Base-by-base conservation (phyloP, 2,797 vertebrate species). In the Setipinna tenuifilis region DNA sequence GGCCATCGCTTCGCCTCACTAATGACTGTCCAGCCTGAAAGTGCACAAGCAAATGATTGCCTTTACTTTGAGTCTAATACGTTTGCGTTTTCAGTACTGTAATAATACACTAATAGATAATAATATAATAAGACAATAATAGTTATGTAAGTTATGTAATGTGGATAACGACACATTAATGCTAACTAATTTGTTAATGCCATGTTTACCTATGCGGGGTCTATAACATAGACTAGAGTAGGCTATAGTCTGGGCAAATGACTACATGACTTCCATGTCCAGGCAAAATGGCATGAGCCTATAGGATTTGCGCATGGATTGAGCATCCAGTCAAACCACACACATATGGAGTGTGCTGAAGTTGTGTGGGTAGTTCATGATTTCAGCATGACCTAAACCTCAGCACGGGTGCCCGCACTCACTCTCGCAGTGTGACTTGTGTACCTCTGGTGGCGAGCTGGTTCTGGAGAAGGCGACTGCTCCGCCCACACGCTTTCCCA, bases 401-500 rank as follows among this genome's bases (percentile, higher is more conserved):
- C 31, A 0, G 68, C 28, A 44, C 35, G 31, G 35, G 31, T 54
- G 71, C 21, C 19, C 71, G 31, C 14, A 44, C 71, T 78, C 71
- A 16, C 14, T 21, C 71, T 78, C 16, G 6, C 25, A 31, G 17
- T 71, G 0, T 78, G 71, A 78, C 35, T 21, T 7, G 71, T 41
- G 17, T 44, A 19, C 71, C 31, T 44, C 71, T 78, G 35, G 16
- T 44, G 71, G 71, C 2, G 71, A 78, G 1, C 6, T 7, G 35
- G 71, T 17, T 21, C 14, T 35, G 57, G 50, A 54, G 50, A 54
- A 54, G 50, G 16, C 83, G 16, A 61, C 35, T 44, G 71, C 88
- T 85, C 86, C 88, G 82, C 90, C 89, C 65, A 83, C 83, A 57
- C 68, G 83, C 46, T 83, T 54, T 85, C 81, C 57, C 61, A 75